phyloP scores from a whole-genome alignment of 2,888 invertebrate genomes.

The Halocaridina rubra region DNA sequence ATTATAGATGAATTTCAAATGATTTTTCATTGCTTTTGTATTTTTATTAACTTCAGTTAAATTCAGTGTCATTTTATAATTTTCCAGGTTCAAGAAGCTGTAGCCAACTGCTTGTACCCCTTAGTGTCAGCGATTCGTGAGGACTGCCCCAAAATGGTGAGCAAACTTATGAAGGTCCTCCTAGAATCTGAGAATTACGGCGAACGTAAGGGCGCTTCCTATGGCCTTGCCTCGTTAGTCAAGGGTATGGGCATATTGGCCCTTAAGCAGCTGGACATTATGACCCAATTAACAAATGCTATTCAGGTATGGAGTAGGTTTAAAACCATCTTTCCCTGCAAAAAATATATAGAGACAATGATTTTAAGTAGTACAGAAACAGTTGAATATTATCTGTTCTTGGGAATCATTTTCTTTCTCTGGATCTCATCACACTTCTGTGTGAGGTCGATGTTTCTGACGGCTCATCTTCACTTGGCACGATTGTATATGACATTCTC shows the following conservation, averaged over 20 bases:
- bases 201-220: slow-evolving; percentile 94
- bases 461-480: too few species aligned
- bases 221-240: slow-evolving; percentile 93
- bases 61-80: not conserved
- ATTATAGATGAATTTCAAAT: too few species aligned
- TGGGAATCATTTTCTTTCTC: too few species aligned
- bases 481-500: too few species aligned
- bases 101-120: slow-evolving; percentile 94
- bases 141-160: slow-evolving; percentile 88
- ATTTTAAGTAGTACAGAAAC: too few species aligned
- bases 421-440: too few species aligned
- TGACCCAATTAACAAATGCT: slow-evolving; percentile 91
- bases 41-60: too few species aligned
- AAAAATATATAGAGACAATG: too few species aligned
- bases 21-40: too few species aligned
- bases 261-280: slow-evolving; percentile 93
- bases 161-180: slow-evolving; percentile 86
- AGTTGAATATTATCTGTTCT: too few species aligned
- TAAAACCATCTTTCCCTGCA: too few species aligned
- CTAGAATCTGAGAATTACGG: slow-evolving; percentile 94
- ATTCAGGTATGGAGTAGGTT: slow-evolving; percentile 77
- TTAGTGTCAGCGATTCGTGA: slow-evolving; percentile 92
- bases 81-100: slow-evolving; percentile 93
- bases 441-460: too few species aligned
- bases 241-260: slow-evolving; percentile 97